Percentiles rank a stretch among this genome's conserved stretches.
Evolutionary conservation across 2,797 vertebrate species (phyloP).

Genomic region (Momotus momota): DNA sequence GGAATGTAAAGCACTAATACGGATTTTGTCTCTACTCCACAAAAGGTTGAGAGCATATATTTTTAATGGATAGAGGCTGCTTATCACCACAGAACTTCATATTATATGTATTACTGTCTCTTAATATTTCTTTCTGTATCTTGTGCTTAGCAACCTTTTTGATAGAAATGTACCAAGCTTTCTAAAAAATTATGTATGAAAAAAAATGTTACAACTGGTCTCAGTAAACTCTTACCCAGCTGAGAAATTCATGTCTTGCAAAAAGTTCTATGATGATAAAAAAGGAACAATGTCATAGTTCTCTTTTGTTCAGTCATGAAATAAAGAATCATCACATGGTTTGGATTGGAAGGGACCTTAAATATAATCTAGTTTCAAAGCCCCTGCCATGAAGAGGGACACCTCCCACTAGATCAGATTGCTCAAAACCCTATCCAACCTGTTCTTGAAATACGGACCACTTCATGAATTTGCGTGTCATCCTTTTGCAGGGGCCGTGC

Average conservation of each 20-base stretch:
- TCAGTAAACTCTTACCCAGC: neutral
- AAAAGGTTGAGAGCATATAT: neutral
- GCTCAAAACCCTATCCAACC: too few relatives aligned
- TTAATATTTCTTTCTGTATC: neutral
- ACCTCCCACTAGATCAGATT: too few relatives aligned
- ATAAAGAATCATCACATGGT: neutral
- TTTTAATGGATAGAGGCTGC: neutral
- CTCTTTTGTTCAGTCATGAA: neutral
- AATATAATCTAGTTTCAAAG: too few relatives aligned
- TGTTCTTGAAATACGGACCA: too few relatives aligned
- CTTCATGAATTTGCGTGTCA: too few relatives aligned
- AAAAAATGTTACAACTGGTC: neutral
- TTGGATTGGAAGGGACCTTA: too few relatives aligned
- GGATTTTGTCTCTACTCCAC: neutral
- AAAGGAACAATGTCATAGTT: neutral
- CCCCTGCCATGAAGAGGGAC: too few relatives aligned
- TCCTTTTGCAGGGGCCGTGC: neutral
- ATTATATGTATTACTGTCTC: neutral
- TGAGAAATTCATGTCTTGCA: neutral
- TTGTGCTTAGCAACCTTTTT: neutral
- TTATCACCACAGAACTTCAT: neutral
- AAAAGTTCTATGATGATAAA: neutral
- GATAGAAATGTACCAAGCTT: neutral
- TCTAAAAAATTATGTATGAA: neutral
- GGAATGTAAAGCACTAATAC: accelerated